Evolutionary conservation across 2,888 invertebrate genomes (phyloP).

Genomic region (Drosophila lutescens): DNA sequence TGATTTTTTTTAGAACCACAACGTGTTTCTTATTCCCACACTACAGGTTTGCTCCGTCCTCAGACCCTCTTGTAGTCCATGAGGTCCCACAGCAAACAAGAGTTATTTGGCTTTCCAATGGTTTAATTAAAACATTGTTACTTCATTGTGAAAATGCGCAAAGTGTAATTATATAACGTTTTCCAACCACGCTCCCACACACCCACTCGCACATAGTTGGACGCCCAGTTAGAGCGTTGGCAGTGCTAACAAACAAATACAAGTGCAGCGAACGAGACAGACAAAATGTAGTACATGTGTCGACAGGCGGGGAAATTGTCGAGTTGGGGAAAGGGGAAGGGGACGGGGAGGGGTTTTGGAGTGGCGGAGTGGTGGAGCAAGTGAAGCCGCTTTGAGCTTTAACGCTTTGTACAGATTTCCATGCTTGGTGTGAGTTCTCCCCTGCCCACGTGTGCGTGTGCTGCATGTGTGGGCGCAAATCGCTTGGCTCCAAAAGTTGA

Average conservation of each 20-base stretch:
- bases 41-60: slow-evolving; percentile 17
- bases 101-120: slow-evolving; percentile 80
- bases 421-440: slow-evolving; percentile 13
- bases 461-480: slow-evolving; percentile 49
- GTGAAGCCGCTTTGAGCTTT: slow-evolving; percentile 57
- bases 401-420: slow-evolving; percentile 50
- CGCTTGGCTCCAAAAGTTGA: slow-evolving; percentile 76
- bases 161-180: slow-evolving; percentile 81
- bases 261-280: slow-evolving; percentile 56
- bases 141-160: slow-evolving; percentile 81
- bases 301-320: slow-evolving; percentile 16
- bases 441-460: slow-evolving; percentile 2
- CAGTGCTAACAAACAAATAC: slow-evolving; percentile 72
- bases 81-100: slow-evolving; percentile 65
- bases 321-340: neutral
- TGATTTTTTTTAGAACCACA: neutral
- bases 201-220: slow-evolving; percentile 10
- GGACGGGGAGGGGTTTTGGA: neutral
- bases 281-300: slow-evolving; percentile 71
- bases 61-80: slow-evolving; percentile 16
- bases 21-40: neutral
- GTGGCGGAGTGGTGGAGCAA: slow-evolving; percentile 8
- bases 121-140: slow-evolving; percentile 80
- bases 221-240: slow-evolving; percentile 39
- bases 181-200: slow-evolving; percentile 54